Evolutionary conservation across 2,797 vertebrate genomes (phyloP).

Genomic region (Anguilla obscura): DNA sequence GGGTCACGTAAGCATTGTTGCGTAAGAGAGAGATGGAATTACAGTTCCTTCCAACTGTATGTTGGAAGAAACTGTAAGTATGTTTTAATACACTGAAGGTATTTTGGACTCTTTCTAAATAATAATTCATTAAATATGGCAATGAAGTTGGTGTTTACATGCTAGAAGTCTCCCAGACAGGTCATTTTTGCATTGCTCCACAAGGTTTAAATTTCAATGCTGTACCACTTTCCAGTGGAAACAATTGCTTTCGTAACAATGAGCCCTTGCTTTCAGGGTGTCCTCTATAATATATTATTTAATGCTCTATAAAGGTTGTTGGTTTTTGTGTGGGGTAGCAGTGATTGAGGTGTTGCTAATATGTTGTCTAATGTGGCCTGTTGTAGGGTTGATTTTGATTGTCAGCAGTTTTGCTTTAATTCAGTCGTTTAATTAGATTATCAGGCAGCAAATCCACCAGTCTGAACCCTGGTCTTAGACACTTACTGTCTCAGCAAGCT

Average conservation of each 20-base stretch:
- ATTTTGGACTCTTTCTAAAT: no score
- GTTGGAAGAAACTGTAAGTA: no score
- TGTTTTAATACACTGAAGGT: no score
- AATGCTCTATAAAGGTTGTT: background rate
- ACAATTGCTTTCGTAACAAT: background rate
- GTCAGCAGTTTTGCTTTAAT: conserved; percentile 82
- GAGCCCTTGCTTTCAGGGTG: background rate
- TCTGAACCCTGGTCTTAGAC: conserved; percentile 65
- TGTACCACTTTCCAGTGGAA: background rate
- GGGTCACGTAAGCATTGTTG: background rate
- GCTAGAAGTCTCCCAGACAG: no score
- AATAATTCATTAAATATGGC: no score
- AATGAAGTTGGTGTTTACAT: no score
- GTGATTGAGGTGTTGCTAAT: conserved; percentile 68
- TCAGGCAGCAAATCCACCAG: conserved; percentile 70
- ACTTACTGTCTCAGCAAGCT: background rate
- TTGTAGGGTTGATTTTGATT: conserved; percentile 67
- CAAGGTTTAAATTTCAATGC: background rate
- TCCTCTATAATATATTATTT: background rate
- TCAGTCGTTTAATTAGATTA: conserved; percentile 80
- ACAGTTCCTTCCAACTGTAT: no score
- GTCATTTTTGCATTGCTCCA: background rate
- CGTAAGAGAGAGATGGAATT: no score
- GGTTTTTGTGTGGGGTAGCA: background rate
- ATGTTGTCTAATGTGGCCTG: conserved; percentile 77